Base-by-base conservation (phyloP, 2,797 vertebrate species). In the Melanotaenia pygmaea region DNA sequence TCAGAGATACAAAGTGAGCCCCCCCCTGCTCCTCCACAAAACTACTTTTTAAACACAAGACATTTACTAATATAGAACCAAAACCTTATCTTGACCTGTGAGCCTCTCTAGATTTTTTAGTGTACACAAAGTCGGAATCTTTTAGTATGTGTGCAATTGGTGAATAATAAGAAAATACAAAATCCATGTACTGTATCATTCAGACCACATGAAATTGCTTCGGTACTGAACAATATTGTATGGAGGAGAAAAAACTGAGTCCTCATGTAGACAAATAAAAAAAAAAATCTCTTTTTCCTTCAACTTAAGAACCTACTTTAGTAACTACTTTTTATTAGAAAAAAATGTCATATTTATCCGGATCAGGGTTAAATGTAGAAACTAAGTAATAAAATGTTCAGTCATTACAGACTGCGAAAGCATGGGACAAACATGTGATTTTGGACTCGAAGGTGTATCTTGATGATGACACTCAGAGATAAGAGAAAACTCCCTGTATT, bases 401-500 rank as follows among this genome's bases (percentile, higher is more conserved):
- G 8, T 22, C 24, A 9, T 65, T 45, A 14, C 16, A 10, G 20
- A 67, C 30, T 58, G 40, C 47, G 59, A 64, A 71, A 22, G 32
- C 53, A 18, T 80, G 45, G 20, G 40, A 72, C 47, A 74, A 74
- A 74, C 57, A 11, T 64, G 35, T 71, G 35, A 74, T 80, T 81
- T 76, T 53, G 50, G 56, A 80, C 62, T 73, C 64, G 67, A 47
- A 63, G 47, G 37, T 47, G 58, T 77, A 67, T 76, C 70, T 28
- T 71, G 68, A 67, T 20, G 53, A 68, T 66, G 59, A 28, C 60
- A 45, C 76, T 64, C 59, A 22, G 32, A 59, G 78, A 85, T 84
- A 80, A 83, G 69, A 64, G 47, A 37, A 32, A 65, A 63, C 64
- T 73, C 74, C 74, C 51, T 67, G 67, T 24, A 54, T 79, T 59